Evolutionary conservation across 2,888 invertebrate genomes (phyloP), one percentile per base, ranked within the genome.

Genomic region (Synanthedon myopaeformis): DNA sequence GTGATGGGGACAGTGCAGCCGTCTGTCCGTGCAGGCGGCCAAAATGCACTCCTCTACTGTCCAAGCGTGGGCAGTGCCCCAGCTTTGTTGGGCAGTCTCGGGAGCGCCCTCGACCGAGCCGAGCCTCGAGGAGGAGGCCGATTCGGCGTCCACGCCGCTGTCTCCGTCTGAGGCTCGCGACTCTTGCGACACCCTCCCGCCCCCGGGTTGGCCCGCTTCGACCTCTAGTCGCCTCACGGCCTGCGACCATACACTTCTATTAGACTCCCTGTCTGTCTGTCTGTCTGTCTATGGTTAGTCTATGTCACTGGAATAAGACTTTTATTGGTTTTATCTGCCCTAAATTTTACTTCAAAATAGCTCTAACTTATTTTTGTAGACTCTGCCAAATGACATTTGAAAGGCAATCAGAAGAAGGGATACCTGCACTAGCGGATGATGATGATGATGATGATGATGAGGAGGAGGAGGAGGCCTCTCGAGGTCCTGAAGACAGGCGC

Each of bases 21-120:
- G 55, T 10, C 58, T 57, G 54, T 90, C 90, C 64, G 92, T 92
- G 79, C 96, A 94, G 0, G 96, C 95, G 0, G 93, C 92, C 54
- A 98, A 89, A 70, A 99, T 96, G 81, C 98, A 98, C 76, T 98
- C 96, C 82, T 99, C 99, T 23, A 98, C 94, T 86, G 96, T 94
- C 95, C 97, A 97, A 10, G 93, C 79, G 53, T 67, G 64, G 17
- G 62, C 67, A 11, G 93, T 92, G 6, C 93, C 92, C 51, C 94
- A 84, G 19, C 56, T 53, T 0, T 92, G 92, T 68, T 92, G 92
- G 5, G 3, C 93, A 92, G 3, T 91, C 49, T 95, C 81, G 69
- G 96, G 66, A 3, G 77, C 64, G 0, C 95, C 95, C 74, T 96
- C 96, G 12, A 94, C 90, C 0, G 96, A 95, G 0, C 95, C 94